Conservation (phyloP, 2,113 vertebrate genomes). For the Leucoraja erinaceus region DNA sequence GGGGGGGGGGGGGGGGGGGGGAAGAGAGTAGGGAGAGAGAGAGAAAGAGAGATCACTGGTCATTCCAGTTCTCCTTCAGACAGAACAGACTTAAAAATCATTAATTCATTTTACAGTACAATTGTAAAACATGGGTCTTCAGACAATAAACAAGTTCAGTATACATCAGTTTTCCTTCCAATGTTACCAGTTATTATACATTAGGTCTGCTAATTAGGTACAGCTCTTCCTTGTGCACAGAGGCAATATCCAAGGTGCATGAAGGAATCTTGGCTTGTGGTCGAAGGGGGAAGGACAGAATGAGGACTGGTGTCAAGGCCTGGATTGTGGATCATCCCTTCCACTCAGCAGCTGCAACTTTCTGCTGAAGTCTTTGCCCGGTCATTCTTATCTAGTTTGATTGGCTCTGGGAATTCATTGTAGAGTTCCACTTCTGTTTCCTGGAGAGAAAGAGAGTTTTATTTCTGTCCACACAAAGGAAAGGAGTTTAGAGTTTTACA, state of each 20-base stretch:
- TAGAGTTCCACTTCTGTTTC: slow-evolving; percentile 97
- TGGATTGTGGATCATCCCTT: slow-evolving; percentile 60
- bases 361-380: slow-evolving; percentile 80
- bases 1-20: too few species aligned
- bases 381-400: slow-evolving; percentile 94
- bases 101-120: slow-evolving; percentile 34
- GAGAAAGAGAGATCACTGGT: not conserved
- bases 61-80: slow-evolving; percentile 30
- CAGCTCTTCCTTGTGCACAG: slow-evolving; percentile 14
- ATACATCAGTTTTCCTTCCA: slow-evolving; percentile 33
- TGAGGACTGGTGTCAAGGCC: slow-evolving; percentile 70
- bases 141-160: slow-evolving; percentile 33
- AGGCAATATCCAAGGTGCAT: not conserved
- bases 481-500: not conserved
- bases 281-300: slow-evolving; percentile 44
- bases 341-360: slow-evolving; percentile 89
- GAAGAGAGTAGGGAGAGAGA: too few species aligned
- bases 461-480: not conserved
- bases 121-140: slow-evolving; percentile 32
- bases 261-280: slow-evolving; percentile 44
- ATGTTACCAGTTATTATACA: slow-evolving; percentile 33
- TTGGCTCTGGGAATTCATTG: slow-evolving; percentile 95
- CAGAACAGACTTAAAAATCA: slow-evolving; percentile 31
- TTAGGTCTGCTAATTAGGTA: slow-evolving; percentile 26
- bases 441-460: slow-evolving; percentile 49